Evolutionary conservation across 2,888 invertebrate species (phyloP), one percentile per base, ranked within the genome.

Genomic region (Pollenia angustigena): DNA sequence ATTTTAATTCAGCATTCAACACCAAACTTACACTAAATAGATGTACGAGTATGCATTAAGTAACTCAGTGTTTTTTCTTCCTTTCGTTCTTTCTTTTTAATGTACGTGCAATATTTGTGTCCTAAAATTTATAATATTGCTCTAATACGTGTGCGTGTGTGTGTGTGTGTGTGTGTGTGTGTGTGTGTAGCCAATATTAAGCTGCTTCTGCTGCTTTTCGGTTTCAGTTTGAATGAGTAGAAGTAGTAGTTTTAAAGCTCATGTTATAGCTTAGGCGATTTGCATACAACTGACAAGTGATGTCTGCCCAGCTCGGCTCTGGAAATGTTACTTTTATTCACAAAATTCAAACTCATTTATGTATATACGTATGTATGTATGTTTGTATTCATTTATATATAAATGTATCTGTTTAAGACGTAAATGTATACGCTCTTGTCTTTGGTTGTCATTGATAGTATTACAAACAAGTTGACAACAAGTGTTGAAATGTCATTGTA

Each of bases 251-350:
- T 78, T 81, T 69, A 78, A 87, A 81, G 87, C 87, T 87, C 84
- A 87, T 87, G 87, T 84, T 84, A 56, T 48, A 78, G 84, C 87
- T 84, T 78, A 84, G 84, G 81, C 87, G 81, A 87, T 84, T 87
- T 87, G 78, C 84, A 87, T 87, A 82, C 12, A 87, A 62, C 81
- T 74, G 87, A 84, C 87, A 87, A 81, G 54, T 84, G 76, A 84
- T 84, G 81, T 74, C 72, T 81, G 83, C 40, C 62, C 40, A 44
- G 52, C 16, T 54, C 6, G 60, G 48, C 50, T 64, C 68, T 68
- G 46, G 42, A 71, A 52, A 64, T 72, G 64, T 56, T 75, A 14
- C 44, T 78, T 52, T 52, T 66, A 12, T 75, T n/a, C 23, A 23
- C 18, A 62, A 76, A 76, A 12, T 52, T 50, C n/a, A 54, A 40